A percentile compares a stretch with the other conserved stretches of the same genome.
Conservation (phyloP, 2,113 vertebrate genomes). For the Lagenorhynchus albirostris region DNA sequence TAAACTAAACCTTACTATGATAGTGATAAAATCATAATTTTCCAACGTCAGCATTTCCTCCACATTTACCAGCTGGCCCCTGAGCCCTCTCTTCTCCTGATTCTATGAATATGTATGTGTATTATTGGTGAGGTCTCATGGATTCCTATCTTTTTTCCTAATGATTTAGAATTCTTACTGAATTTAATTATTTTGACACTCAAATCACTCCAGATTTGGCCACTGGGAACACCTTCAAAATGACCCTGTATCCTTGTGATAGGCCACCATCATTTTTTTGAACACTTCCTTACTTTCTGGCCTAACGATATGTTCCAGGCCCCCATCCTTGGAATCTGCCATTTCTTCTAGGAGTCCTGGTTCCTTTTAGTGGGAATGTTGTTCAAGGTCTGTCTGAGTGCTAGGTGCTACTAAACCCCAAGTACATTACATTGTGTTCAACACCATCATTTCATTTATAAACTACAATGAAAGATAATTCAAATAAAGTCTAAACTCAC, state of each 20-base stretch:
- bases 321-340: not conserved
- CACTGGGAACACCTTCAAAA: not conserved
- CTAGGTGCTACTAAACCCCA: not conserved
- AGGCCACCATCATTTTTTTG: not conserved
- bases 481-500: constrained; percentile 22
- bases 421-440: not conserved
- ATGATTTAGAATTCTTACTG: not conserved
- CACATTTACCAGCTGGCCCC: not conserved
- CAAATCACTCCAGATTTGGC: not conserved
- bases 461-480: not conserved
- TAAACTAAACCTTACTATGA: not conserved
- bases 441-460: not conserved
- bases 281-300: not conserved
- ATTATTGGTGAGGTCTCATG: not conserved
- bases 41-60: not conserved
- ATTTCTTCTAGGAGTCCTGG: not conserved
- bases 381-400: not conserved
- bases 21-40: not conserved
- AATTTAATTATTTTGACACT: constrained; percentile 19
- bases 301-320: not conserved
- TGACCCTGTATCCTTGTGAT: not conserved
- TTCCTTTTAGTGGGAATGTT: not conserved
- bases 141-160: not conserved
- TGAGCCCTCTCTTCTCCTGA: not conserved
- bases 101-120: not conserved